A percentile compares a stretch with the other conserved stretches of the same genome.
Conservation (phyloP, 2,888 invertebrate species). For the Tortrix viridana region DNA sequence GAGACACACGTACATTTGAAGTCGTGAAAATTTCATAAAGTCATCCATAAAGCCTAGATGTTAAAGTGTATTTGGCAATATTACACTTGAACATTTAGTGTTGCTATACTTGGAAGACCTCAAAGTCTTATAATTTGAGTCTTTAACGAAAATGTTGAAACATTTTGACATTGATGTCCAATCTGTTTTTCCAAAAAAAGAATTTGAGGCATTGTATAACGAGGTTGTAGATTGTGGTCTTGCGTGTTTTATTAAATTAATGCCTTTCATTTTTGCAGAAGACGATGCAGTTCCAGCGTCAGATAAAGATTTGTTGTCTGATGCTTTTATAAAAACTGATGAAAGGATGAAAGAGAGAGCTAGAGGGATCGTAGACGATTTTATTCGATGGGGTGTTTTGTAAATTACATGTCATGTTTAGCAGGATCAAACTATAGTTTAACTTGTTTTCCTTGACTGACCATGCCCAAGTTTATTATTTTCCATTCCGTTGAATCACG, state of each 20-base stretch:
- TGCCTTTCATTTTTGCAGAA: constrained; percentile 53
- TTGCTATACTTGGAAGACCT: constrained; percentile 52
- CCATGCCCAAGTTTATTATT: too few species aligned
- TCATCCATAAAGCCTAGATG: too few species aligned
- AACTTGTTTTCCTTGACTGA: too few species aligned
- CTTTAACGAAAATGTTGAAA: constrained; percentile 49
- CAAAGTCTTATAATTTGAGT: constrained; percentile 53
- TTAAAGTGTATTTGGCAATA: too few species aligned
- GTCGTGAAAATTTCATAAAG: too few species aligned
- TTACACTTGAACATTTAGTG: too few species aligned
- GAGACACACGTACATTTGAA: too few species aligned
- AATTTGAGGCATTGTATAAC: constrained; percentile 53
- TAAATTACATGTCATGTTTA: background rate
- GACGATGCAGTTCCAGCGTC: constrained; percentile 54
- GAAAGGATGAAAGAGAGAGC: constrained; percentile 47
- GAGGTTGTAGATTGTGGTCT: constrained; percentile 58
- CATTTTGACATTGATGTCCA: constrained; percentile 54
- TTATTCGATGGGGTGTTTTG: constrained; percentile 41
- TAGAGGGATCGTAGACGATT: constrained; percentile 52
- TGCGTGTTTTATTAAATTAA: constrained; percentile 44
- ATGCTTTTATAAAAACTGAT: constrained; percentile 44
- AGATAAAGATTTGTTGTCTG: constrained; percentile 37
- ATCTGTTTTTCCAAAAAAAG: constrained; percentile 49
- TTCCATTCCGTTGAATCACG: too few species aligned
- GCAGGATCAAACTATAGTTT: too few species aligned